phyloP scores from a whole-genome alignment of 2,113 vertebrate species.

The Oryzias curvinotus region DNA sequence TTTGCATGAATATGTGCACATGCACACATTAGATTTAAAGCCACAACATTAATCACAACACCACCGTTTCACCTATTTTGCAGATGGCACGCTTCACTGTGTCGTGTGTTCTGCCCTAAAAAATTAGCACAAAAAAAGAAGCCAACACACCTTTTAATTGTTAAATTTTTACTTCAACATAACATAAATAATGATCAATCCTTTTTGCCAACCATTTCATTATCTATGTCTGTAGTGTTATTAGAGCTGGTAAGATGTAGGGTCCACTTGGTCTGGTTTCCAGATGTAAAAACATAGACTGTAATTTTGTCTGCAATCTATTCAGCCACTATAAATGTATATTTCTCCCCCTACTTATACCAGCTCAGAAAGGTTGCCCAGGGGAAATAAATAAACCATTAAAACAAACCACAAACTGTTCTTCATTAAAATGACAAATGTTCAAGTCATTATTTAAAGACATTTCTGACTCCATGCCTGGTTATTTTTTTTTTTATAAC shows the following conservation, averaged over 20 bases:
- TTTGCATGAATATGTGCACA: no score
- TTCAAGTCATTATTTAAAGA: constrained; percentile 19
- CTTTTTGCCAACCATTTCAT: no score
- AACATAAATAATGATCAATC: no score
- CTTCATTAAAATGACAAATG: constrained; percentile 9
- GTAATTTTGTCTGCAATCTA: not conserved
- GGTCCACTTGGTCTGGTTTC: no score
- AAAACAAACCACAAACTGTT: not conserved
- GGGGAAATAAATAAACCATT: constrained; percentile 2
- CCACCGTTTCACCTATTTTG: no score
- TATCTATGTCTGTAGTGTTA: no score
- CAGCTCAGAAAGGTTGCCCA: not conserved
- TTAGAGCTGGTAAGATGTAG: no score
- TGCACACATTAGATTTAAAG: no score
- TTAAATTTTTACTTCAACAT: no score
- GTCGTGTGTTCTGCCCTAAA: not conserved
- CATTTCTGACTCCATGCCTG: constrained; percentile 16
- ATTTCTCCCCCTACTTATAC: not conserved
- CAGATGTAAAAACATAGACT: not conserved
- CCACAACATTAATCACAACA: no score
- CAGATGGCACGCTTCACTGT: no score
- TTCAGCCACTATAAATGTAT: not conserved
- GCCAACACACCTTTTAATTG: not conserved
- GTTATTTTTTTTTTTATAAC: constrained; percentile 19
- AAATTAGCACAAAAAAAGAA: not conserved